Conservation (phyloP, 2,797 vertebrate genomes). For the Premnoplex brunnescens region DNA sequence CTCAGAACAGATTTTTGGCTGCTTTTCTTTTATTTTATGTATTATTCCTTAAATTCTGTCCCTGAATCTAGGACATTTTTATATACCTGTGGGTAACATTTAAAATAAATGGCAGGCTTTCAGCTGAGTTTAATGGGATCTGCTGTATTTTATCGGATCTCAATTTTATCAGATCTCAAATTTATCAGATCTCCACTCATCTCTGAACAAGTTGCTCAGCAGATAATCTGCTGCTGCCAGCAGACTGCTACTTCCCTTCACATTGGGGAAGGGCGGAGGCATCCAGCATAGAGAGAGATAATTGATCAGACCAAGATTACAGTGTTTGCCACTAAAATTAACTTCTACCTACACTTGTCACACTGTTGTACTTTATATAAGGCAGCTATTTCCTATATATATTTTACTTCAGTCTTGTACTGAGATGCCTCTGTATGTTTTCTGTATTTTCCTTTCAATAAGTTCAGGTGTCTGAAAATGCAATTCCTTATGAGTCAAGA, state of each 20-base stretch:
- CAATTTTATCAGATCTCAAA: not conserved
- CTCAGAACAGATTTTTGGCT: slow-evolving; percentile 11
- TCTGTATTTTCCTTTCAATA: not conserved
- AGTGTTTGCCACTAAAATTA: slow-evolving; percentile 16
- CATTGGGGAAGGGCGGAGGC: not conserved
- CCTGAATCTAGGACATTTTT: slow-evolving; percentile 41
- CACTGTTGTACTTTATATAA: not conserved
- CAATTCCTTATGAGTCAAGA: not conserved
- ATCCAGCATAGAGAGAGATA: not conserved
- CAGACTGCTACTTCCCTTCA: not conserved
- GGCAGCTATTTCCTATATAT: not conserved
- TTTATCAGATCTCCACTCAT: not conserved
- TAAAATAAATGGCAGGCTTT: slow-evolving; percentile 33
- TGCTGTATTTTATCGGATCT: slow-evolving; percentile 12
- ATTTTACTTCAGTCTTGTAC: not conserved
- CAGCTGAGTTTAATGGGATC: slow-evolving; percentile 5
- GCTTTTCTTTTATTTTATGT: slow-evolving; percentile 27
- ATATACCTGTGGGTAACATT: slow-evolving; percentile 19
- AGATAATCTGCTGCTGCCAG: not conserved
- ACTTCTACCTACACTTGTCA: not conserved
- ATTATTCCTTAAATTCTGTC: slow-evolving; percentile 35
- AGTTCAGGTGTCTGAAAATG: not conserved
- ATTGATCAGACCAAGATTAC: slow-evolving; percentile 27
- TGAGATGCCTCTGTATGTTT: not conserved
- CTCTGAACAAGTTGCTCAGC: not conserved